Evolutionary conservation across 2,888 invertebrate species (phyloP), one percentile per base, ranked within the genome.

Genomic region (Chelonus formosanus): DNA sequence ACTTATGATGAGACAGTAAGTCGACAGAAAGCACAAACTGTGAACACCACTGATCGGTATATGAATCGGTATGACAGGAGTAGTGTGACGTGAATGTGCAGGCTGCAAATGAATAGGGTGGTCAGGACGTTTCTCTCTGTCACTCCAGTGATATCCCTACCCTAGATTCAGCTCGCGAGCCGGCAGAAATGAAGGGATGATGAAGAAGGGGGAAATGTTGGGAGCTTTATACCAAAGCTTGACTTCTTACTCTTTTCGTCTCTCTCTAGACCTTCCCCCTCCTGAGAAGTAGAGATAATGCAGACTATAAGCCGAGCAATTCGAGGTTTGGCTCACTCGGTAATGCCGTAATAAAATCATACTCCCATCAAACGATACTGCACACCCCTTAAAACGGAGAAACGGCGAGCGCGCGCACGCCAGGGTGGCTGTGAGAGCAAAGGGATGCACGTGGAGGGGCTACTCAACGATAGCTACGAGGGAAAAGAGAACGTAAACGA

Each of bases 331-430:
- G 78, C 78, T 78, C 76, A 76, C 76, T 78, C 76, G 80, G 82
- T 84, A 84, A 84, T 84, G 79, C 82, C 78, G 82, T 81, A 84
- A 84, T 84, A 84, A 84, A 84, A 84, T 84, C 84, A 84, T 84
- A 84, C 83, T 82, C 81, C 80, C 81, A 82, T 80, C 80, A 81
- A 84, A 78, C 78, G 74, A 73, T 57, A 54, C 69, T 66, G 62
- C 63, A 60, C 59, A 54, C 68, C 63, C 67, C 60, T 60, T 66
- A 60, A 68, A 68, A 55, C 47, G 36, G 34, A 50, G 56, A 56
- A 68, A 47, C 63, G 65, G 59, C 57, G 53, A 31, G 54, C 40
- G 59, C 53, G 44, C 66, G 48, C 59, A 62, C 55, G 65, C 20
- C 20, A 63, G 58, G 35, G 57, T 55, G 34, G 47, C 3, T 31